phyloP scores from a whole-genome alignment of 2,113 vertebrate genomes.

The Clarias batrachus region DNA sequence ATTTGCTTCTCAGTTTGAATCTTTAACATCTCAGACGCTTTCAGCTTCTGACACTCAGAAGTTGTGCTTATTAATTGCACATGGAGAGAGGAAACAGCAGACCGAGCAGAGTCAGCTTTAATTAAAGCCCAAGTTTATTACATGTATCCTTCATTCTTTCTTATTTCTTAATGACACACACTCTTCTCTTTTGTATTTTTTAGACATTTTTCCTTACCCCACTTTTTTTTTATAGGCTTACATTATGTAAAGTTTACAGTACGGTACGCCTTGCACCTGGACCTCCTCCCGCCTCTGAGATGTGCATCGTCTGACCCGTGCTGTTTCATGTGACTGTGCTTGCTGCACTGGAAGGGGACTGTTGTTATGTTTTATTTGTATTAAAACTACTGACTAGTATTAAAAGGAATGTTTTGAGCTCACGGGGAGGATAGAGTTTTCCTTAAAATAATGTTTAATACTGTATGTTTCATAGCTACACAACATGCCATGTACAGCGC shows the following conservation, averaged over 20 bases:
- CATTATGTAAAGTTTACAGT: too few relatives aligned
- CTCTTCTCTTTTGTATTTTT: constrained; percentile 19
- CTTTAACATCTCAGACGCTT: not conserved
- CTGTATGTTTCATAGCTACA: too few relatives aligned
- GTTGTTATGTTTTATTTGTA: not conserved
- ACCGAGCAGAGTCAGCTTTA: constrained; percentile 35
- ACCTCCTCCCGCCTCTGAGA: constrained; percentile 15
- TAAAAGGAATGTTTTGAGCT: constrained; percentile 27
- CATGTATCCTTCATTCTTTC: not conserved
- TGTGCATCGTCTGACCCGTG: constrained; percentile 1
- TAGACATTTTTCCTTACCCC: not conserved
- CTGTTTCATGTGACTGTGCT: not conserved
- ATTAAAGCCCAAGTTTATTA: constrained; percentile 49
- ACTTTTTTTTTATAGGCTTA: not conserved
- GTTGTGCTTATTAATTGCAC: constrained; percentile 39
- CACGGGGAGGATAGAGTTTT: too few relatives aligned
- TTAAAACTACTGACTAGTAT: constrained; percentile 8
- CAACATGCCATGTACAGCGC: too few relatives aligned
- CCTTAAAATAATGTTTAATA: too few relatives aligned
- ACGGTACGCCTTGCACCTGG: not conserved
- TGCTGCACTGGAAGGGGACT: not conserved
- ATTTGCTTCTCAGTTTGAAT: not conserved
- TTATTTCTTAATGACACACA: not conserved
- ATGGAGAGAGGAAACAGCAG: not conserved
- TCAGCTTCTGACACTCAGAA: not conserved